Conservation (phyloP, 2,797 vertebrate species). For the Liasis olivaceus region DNA sequence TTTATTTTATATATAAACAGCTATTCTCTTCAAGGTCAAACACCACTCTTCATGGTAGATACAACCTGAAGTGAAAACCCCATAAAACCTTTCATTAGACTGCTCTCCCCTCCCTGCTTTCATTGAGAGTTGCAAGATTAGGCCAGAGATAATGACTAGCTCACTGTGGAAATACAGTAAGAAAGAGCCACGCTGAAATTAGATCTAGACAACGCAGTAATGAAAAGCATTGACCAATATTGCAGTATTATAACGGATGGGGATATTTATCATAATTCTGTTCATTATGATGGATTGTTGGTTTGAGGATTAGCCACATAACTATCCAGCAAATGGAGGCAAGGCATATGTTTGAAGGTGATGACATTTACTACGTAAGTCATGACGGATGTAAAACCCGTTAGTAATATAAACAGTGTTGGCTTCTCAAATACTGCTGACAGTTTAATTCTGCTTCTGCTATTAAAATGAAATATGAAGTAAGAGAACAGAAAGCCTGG, state of each 20-base stretch:
- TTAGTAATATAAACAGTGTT: neutral
- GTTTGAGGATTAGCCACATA: conserved; percentile 38
- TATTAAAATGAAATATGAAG: conserved; percentile 1
- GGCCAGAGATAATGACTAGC: neutral
- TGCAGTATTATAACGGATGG: neutral
- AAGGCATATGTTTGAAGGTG: conserved; percentile 41
- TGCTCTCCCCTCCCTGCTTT: neutral
- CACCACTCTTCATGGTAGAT: neutral
- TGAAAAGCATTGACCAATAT: neutral
- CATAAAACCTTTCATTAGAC: neutral
- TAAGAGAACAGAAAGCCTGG: neutral
- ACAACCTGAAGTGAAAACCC: neutral
- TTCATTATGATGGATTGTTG: conserved; percentile 34
- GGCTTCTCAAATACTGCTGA: neutral
- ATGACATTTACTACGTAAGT: conserved; percentile 10
- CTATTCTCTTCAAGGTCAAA: neutral
- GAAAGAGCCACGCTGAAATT: neutral
- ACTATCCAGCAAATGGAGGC: conserved; percentile 42
- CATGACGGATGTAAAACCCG: neutral
- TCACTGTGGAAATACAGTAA: conserved; percentile 8
- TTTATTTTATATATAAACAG: conserved; percentile 2
- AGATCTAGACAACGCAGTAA: neutral
- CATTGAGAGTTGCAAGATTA: neutral
- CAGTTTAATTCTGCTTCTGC: neutral
- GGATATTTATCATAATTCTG: conserved; percentile 18